Evolutionary conservation across 2,113 vertebrate species (phyloP).

Genomic region (Aptenodytes patagonicus): DNA sequence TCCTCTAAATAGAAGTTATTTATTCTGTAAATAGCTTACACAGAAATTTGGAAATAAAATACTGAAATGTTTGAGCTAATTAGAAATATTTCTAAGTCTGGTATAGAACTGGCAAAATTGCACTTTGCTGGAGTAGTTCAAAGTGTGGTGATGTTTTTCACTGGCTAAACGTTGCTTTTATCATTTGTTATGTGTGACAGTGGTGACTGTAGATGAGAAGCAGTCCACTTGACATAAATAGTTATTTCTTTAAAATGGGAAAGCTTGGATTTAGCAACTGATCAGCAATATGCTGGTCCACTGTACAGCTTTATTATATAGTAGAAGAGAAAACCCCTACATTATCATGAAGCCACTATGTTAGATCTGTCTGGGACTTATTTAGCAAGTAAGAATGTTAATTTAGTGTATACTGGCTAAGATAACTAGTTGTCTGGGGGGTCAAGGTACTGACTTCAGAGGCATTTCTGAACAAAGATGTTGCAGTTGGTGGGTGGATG

Average conservation of each 20-base stretch:
- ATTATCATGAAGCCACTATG: neutral
- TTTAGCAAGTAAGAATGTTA: constrained; percentile 64
- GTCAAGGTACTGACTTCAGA: constrained; percentile 85
- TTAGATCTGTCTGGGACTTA: constrained; percentile 26
- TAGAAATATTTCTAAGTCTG: neutral
- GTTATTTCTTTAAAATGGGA: neutral
- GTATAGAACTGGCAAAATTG: neutral
- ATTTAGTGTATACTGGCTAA: constrained; percentile 70
- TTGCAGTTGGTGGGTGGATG: constrained; percentile 81
- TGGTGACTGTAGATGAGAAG: neutral
- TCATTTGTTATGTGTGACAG: neutral
- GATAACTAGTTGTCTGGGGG: constrained; percentile 75
- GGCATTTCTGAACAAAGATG: constrained; percentile 82
- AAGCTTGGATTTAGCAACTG: neutral
- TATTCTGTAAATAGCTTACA: neutral
- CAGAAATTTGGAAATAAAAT: neutral
- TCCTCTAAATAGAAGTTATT: neutral
- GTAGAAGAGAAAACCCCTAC: neutral
- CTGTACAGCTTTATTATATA: neutral
- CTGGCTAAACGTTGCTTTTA: neutral
- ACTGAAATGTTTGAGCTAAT: neutral
- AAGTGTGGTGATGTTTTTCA: neutral
- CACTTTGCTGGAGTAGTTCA: neutral
- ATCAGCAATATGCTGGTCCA: neutral
- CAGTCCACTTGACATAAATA: neutral